Percentiles rank a stretch among this genome's conserved stretches.
Conservation (phyloP, 2,888 invertebrate species). For the Melanostoma scalare region DNA sequence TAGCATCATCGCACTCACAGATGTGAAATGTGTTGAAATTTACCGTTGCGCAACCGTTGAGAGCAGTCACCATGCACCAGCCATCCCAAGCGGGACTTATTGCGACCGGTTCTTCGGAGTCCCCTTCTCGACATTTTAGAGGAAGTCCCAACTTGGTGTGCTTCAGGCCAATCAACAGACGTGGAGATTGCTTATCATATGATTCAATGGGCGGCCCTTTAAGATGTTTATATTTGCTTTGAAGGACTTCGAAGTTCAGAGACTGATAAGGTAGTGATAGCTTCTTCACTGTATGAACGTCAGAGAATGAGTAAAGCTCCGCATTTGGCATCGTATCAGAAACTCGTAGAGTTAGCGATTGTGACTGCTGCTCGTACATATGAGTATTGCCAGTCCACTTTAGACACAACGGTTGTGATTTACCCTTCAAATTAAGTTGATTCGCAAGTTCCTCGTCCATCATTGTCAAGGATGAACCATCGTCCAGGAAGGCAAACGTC, state of each 20-base stretch:
- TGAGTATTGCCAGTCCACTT: constrained; percentile 30
- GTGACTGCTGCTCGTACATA: not conserved
- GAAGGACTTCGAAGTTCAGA: too few species aligned
- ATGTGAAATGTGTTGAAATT: too few species aligned
- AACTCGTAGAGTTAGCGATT: not conserved
- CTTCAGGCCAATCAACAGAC: not conserved
- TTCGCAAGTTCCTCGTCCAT: constrained; percentile 19
- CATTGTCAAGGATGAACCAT: not conserved
- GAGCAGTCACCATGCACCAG: constrained; percentile 12
- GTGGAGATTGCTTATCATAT: too few species aligned
- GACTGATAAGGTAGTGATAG: too few species aligned
- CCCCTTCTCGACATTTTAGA: too few species aligned
- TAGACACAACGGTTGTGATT: constrained; percentile 8
- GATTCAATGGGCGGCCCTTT: too few species aligned
- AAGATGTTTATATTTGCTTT: too few species aligned
- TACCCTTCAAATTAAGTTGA: constrained; percentile 1
- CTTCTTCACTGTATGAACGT: too few species aligned
- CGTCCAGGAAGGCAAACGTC: too few species aligned
- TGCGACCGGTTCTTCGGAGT: too few species aligned
- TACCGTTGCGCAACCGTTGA: not conserved
- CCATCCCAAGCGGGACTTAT: constrained; percentile 61
- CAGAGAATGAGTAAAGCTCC: too few species aligned
- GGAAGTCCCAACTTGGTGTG: too few species aligned
- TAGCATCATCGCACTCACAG: not conserved
- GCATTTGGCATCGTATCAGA: not conserved